Conservation (phyloP, 1,140 invertebrate genomes). For the Eurosta solidaginis region DNA sequence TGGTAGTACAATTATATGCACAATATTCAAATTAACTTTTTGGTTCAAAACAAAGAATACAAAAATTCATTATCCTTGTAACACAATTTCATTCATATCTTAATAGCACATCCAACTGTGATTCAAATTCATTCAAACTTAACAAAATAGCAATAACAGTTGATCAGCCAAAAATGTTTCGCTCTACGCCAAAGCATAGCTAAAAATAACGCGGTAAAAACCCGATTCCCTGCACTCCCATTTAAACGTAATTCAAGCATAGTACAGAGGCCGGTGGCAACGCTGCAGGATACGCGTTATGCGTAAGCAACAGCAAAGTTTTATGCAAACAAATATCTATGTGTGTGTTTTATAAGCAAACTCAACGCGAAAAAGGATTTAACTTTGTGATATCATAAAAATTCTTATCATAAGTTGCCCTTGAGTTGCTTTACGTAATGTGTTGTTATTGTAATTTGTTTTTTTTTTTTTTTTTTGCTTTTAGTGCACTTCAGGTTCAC, state of each 20-base stretch:
- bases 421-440: neutral
- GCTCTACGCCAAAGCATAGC: neutral
- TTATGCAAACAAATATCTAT: neutral
- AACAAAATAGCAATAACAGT: constrained; percentile 14
- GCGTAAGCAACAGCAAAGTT: neutral
- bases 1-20: constrained; percentile 17
- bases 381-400: constrained; percentile 34
- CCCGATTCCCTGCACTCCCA: constrained; percentile 46
- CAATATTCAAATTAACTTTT: constrained; percentile 15
- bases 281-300: neutral
- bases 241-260: constrained; percentile 39
- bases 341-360: neutral
- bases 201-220: neutral
- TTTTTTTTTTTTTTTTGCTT: constrained; percentile 18
- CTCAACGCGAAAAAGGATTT: constrained; percentile 43
- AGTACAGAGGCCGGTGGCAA: constrained; percentile 13
- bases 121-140: constrained; percentile 33
- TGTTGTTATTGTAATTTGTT: neutral
- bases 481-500: neutral
- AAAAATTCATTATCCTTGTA: constrained; percentile 27
- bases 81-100: constrained; percentile 18
- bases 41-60: too few species aligned
- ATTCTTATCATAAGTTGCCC: constrained; percentile 4
- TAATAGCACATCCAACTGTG: constrained; percentile 25
- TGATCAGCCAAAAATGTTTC: neutral